Percentiles rank a stretch among this genome's conserved stretches.
These are phyloP conservation scores for Lepidochrysops patricia DNA, from an alignment of 2,888 invertebrate genomes.

Conservation along the genomic window DNA sequence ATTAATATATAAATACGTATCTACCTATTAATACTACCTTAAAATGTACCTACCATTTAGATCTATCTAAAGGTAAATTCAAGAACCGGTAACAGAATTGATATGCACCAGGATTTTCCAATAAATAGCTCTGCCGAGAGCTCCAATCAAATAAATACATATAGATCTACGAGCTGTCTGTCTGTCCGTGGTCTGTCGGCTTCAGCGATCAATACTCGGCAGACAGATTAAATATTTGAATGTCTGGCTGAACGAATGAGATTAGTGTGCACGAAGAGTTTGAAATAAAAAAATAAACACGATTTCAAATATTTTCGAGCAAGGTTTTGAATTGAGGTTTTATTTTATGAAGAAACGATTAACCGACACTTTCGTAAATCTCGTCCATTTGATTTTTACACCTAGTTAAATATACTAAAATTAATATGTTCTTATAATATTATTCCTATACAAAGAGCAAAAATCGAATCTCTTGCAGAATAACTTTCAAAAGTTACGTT, in stretches of 20 bases:
- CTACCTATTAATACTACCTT: too few species aligned
- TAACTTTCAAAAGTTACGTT: background rate
- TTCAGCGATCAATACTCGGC: conserved; percentile 7
- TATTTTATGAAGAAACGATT: background rate
- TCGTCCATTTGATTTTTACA: too few species aligned
- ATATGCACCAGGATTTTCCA: background rate
- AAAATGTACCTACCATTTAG: too few species aligned
- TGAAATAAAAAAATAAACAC: background rate
- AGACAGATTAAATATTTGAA: conserved; percentile 3
- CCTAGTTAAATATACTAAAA: too few species aligned
- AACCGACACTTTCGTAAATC: too few species aligned
- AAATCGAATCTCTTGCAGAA: background rate
- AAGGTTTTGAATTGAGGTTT: background rate
- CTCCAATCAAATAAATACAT: background rate
- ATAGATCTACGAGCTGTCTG: conserved; percentile 2
- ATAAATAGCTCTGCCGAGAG: background rate
- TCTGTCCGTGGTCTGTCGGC: background rate
- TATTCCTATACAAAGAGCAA: background rate
- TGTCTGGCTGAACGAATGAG: background rate
- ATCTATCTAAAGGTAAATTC: background rate
- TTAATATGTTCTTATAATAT: too few species aligned
- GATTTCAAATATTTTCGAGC: background rate
- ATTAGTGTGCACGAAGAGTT: background rate
- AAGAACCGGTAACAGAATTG: background rate
- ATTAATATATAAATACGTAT: too few species aligned